phyloP scores from a whole-genome alignment of 2,797 vertebrate species.

The Lagorchestes hirsutus region DNA sequence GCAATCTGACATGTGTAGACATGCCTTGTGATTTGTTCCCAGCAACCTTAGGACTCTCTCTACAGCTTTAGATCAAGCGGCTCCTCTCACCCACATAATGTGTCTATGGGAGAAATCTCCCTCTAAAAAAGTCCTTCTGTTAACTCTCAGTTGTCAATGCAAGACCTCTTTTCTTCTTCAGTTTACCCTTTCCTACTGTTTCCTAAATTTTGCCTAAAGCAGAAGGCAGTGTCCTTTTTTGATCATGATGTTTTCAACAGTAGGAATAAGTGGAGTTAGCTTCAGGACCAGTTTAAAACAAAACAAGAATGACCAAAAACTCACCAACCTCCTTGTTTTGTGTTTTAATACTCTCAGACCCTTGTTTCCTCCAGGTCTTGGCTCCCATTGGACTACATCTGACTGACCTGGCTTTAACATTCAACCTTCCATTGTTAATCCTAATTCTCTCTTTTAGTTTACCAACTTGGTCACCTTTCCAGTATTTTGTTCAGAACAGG shows the following conservation, averaged over 20 bases:
- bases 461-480: background rate
- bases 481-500: background rate
- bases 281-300: background rate
- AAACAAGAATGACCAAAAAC: background rate
- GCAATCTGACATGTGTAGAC: background rate
- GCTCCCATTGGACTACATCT: too few species aligned
- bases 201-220: background rate
- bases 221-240: background rate
- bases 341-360: background rate
- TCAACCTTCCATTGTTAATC: background rate
- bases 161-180: background rate
- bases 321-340: background rate
- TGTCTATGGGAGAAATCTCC: background rate
- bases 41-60: background rate
- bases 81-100: background rate
- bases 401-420: background rate
- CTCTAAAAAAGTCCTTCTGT: background rate
- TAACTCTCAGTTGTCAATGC: background rate
- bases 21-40: background rate
- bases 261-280: background rate
- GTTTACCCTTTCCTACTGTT: background rate
- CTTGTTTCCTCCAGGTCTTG: background rate
- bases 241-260: background rate
- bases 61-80: background rate
- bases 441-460: background rate